phyloP scores from a whole-genome alignment of 2,888 invertebrate genomes.

The Thera obeliscata region DNA sequence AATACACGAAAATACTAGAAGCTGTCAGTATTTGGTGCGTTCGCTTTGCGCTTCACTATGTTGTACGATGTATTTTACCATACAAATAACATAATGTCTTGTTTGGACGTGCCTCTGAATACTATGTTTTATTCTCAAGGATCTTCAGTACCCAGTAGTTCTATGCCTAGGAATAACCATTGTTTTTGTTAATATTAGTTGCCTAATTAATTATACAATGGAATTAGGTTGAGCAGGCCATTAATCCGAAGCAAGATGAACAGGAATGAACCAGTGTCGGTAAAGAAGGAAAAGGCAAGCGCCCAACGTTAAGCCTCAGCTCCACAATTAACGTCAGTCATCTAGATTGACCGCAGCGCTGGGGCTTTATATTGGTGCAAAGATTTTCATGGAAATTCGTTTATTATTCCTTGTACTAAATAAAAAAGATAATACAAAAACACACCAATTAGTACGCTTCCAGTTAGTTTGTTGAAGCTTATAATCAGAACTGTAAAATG shows the following conservation, averaged over 20 bases:
- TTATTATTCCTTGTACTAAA: not conserved
- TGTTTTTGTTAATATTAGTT: too few species aligned
- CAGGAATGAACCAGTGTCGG: not conserved
- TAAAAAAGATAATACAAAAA: too few species aligned
- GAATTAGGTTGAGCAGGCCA: not conserved
- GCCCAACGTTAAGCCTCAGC: slow-evolving; percentile 15
- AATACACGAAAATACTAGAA: too few species aligned
- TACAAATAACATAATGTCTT: too few species aligned
- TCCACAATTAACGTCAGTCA: slow-evolving; percentile 46
- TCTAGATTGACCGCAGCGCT: slow-evolving; percentile 50
- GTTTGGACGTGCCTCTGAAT: too few species aligned
- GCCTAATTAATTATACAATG: not conserved
- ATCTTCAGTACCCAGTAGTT: too few species aligned
- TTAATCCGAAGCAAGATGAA: not conserved
- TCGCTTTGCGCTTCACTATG: too few species aligned
- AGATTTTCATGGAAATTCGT: slow-evolving; percentile 55
- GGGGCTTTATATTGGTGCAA: slow-evolving; percentile 54
- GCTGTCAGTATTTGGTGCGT: too few species aligned
- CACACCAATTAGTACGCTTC: not conserved
- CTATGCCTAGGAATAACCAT: too few species aligned
- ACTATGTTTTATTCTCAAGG: too few species aligned
- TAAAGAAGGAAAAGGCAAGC: slow-evolving; percentile 2
- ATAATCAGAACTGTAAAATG: too few species aligned
- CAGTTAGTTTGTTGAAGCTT: not conserved
- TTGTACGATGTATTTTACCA: too few species aligned